Conservation (phyloP, 2,888 invertebrate species). For the Apantesis nais region DNA sequence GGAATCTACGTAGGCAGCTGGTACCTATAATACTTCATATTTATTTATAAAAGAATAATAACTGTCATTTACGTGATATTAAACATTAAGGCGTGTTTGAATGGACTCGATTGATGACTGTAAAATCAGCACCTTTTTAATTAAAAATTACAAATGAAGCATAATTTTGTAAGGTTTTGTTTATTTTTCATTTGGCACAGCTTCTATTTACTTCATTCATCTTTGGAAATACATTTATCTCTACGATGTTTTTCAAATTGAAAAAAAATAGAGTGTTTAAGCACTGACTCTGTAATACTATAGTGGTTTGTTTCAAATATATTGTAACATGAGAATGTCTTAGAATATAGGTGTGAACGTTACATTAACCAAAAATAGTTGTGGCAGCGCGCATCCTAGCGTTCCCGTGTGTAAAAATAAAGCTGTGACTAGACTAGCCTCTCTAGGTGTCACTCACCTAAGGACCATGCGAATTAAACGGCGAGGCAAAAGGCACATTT, state of each 20-base stretch:
- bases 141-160: constrained; percentile 8
- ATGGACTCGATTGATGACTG: background rate
- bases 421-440: constrained; percentile 62
- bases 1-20: background rate
- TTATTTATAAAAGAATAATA: background rate
- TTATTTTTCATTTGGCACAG: constrained; percentile 27
- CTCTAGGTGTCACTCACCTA: constrained; percentile 78
- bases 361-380: constrained; percentile 79
- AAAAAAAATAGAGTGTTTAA: background rate
- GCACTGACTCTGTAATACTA: constrained; percentile 1
- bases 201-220: constrained; percentile 15
- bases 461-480: constrained; percentile 57
- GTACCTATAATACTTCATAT: background rate
- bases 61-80: no score
- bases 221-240: background rate
- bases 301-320: constrained; percentile 48
- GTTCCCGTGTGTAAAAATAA: constrained; percentile 74
- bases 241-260: background rate
- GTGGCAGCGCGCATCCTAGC: constrained; percentile 67
- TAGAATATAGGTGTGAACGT: constrained; percentile 71
- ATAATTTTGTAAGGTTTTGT: constrained; percentile 4
- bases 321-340: constrained; percentile 77
- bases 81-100: background rate
- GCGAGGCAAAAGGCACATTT: constrained; percentile 61
- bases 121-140: background rate